Percentiles rank a stretch among this genome's conserved stretches.
Conservation (phyloP, 2,113 vertebrate species). For the Channa maculata region DNA sequence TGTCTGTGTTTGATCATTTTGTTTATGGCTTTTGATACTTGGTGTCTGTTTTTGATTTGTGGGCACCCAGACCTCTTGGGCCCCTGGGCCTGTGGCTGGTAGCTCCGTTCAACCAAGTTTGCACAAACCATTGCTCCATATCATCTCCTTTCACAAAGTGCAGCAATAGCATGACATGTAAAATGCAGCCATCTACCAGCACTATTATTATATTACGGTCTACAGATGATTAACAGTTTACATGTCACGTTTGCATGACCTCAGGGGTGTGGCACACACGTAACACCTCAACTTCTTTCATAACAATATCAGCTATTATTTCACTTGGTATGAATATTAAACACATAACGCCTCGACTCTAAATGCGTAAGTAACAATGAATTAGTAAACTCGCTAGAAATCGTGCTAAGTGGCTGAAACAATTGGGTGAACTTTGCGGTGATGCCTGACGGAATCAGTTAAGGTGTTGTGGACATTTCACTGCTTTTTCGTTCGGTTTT, state of each 20-base stretch:
- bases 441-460: conserved; percentile 10
- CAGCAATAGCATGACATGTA: conserved; percentile 18
- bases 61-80: too few species aligned
- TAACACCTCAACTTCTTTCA: conserved; percentile 21
- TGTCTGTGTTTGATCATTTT: too few species aligned
- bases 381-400: conserved; percentile 19
- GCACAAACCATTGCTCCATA: too few species aligned
- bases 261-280: background rate
- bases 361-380: conserved; percentile 17
- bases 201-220: background rate
- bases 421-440: conserved; percentile 13
- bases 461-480: conserved; percentile 6
- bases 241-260: conserved; percentile 7
- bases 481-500: background rate
- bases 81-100: too few species aligned
- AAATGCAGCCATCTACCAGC: conserved; percentile 16
- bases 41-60: too few species aligned
- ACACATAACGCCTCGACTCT: background rate
- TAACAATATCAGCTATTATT: background rate
- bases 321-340: background rate
- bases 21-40: too few species aligned
- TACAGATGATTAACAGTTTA: background rate
- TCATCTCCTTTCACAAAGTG: background rate
- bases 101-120: too few species aligned
- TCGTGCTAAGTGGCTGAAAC: background rate